Evolutionary conservation across 2,888 invertebrate species (phyloP).

Genomic region (Synanthedon myopaeformis): DNA sequence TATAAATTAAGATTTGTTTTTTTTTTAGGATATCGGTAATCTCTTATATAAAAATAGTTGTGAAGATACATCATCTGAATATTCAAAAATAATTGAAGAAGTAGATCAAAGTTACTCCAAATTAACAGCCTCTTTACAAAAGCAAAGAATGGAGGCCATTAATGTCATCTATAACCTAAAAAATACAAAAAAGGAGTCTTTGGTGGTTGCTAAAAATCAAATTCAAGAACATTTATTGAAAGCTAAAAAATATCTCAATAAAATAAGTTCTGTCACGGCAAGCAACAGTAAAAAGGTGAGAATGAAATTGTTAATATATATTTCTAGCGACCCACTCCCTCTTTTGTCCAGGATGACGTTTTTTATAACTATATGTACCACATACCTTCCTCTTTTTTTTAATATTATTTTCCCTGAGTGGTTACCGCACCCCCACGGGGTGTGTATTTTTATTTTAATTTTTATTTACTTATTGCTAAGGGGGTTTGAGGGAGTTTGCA

Average conservation of each 20-base stretch:
- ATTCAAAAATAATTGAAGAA: conserved; percentile 28
- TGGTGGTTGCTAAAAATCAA: conserved; percentile 30
- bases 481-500: too few relatives aligned
- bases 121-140: conserved; percentile 62
- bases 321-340: too few relatives aligned
- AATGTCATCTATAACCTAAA: conserved; percentile 34
- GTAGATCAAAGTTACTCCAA: conserved; percentile 66
- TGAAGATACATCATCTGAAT: conserved; percentile 27
- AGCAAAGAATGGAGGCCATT: conserved; percentile 55
- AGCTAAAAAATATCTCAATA: conserved; percentile 25
- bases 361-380: too few relatives aligned
- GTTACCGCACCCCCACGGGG: too few relatives aligned
- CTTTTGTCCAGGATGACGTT: too few relatives aligned
- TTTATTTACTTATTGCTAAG: too few relatives aligned
- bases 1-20: neutral
- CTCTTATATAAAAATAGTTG: conserved; percentile 38
- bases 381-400: too few relatives aligned
- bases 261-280: conserved; percentile 20
- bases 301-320: too few relatives aligned
- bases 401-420: too few relatives aligned
- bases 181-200: conserved; percentile 34
- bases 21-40: conserved; percentile 49
- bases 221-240: conserved; percentile 34
- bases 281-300: conserved; percentile 15
- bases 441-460: too few relatives aligned